phyloP scores from a whole-genome alignment of 2,797 vertebrate species.

The Sebastes reedi region DNA sequence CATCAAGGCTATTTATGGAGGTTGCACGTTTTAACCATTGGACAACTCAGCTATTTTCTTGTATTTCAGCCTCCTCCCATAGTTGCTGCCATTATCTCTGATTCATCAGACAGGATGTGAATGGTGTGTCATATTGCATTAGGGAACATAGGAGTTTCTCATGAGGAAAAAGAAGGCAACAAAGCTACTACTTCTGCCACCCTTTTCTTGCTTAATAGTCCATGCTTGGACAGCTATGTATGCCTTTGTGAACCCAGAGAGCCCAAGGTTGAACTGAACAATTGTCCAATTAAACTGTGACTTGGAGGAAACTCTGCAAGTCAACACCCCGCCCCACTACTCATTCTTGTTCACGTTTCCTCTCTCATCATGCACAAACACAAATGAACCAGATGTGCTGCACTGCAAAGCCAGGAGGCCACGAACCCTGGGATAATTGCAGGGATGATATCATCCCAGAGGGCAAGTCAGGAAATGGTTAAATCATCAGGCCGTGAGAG shows the following conservation, averaged over 20 bases:
- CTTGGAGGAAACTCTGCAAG: conserved; percentile 55
- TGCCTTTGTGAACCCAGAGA: conserved; percentile 48
- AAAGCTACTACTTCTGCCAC: conserved; percentile 36
- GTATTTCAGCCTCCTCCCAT: conserved; percentile 10
- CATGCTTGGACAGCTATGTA: conserved; percentile 33
- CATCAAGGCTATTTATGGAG: background rate
- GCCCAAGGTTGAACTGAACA: conserved; percentile 61
- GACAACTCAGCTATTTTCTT: background rate
- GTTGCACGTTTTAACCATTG: background rate
- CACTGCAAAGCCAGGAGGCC: conserved; percentile 36
- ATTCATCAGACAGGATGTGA: conserved; percentile 27
- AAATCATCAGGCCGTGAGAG: conserved; percentile 34
- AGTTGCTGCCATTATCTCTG: background rate
- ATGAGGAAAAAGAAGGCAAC: conserved; percentile 6
- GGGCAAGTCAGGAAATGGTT: conserved; percentile 50
- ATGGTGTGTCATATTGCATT: conserved; percentile 11
- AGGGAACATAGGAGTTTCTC: conserved; percentile 22
- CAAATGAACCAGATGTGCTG: conserved; percentile 65
- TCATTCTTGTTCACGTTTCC: conserved; percentile 26
- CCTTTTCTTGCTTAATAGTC: conserved; percentile 53
- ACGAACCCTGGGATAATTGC: conserved; percentile 46
- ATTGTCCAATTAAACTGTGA: conserved; percentile 68
- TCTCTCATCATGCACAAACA: conserved; percentile 17
- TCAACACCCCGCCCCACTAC: conserved; percentile 13
- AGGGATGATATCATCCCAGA: conserved; percentile 47